A percentile compares a stretch with the other conserved stretches of the same genome.
Evolutionary conservation across 2,797 vertebrate genomes (phyloP).

Genomic region (Sebastes nivosus): DNA sequence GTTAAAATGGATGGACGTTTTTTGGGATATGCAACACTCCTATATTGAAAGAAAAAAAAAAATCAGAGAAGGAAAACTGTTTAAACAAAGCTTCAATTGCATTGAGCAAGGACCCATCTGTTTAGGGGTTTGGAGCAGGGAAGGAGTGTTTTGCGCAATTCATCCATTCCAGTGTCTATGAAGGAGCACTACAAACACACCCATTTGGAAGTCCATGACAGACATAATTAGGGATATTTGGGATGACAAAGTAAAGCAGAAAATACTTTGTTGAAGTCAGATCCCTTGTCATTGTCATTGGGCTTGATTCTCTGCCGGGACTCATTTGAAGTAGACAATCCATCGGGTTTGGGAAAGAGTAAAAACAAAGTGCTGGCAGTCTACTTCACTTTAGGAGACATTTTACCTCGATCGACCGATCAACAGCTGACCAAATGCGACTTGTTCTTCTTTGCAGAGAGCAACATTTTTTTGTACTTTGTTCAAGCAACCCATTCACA

Average conservation of each 20-base stretch:
- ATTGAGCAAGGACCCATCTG: background rate
- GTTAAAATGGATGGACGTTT: background rate
- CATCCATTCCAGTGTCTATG: background rate
- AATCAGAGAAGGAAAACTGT: background rate
- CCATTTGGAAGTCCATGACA: background rate
- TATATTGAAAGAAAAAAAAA: background rate
- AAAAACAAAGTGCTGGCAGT: background rate
- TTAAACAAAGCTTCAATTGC: background rate
- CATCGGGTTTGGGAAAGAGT: background rate
- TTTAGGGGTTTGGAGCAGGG: background rate
- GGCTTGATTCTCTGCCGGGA: background rate
- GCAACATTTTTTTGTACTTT: background rate
- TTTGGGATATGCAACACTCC: background rate
- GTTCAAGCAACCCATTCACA: background rate
- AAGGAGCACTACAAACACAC: background rate
- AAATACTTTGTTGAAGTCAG: background rate
- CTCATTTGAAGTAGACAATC: background rate
- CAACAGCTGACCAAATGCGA: background rate
- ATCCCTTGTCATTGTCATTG: background rate
- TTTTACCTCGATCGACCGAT: background rate
- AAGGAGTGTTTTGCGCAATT: background rate
- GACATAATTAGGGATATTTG: background rate
- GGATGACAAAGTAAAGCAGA: background rate
- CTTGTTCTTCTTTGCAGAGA: background rate
- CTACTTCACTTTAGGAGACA: background rate